Evolutionary conservation across 2,888 invertebrate genomes (phyloP).

Genomic region (Steromphala cineraria): DNA sequence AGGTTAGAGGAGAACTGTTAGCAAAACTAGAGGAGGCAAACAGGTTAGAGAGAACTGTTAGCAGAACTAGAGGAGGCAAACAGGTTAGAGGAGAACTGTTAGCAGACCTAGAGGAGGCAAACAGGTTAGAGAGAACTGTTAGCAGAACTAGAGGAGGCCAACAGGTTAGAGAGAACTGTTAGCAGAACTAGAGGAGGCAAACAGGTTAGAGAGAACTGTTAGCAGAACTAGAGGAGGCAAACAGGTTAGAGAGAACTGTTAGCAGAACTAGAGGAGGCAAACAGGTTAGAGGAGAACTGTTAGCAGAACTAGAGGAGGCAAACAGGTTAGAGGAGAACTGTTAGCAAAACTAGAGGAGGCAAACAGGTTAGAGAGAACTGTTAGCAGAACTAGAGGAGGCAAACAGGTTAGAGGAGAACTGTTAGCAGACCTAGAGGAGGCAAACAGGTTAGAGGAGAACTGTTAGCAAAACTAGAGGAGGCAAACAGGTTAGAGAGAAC

Average conservation of each 20-base stretch:
- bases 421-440: constrained; percentile 96
- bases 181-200: constrained; percentile 97
- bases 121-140: too few relatives aligned
- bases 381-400: constrained; percentile 97
- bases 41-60: constrained; percentile 91
- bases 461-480: constrained; percentile 96
- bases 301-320: constrained; percentile 97
- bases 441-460: too few relatives aligned
- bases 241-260: too few relatives aligned
- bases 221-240: constrained; percentile 97
- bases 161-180: too few relatives aligned
- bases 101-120: constrained; percentile 97
- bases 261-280: constrained; percentile 97
- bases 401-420: too few relatives aligned
- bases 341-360: constrained; percentile 97
- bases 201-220: too few relatives aligned
- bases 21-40: constrained; percentile 98
- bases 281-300: too few relatives aligned
- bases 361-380: too few relatives aligned
- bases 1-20: constrained; percentile 91
- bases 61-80: constrained; percentile 98
- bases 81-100: too few relatives aligned
- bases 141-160: constrained; percentile 97
- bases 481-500: too few relatives aligned
- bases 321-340: too few relatives aligned